These are phyloP conservation scores for Epicauta chinensis DNA, from an alignment of 1,140 invertebrate species.

Conservation along the genomic window DNA sequence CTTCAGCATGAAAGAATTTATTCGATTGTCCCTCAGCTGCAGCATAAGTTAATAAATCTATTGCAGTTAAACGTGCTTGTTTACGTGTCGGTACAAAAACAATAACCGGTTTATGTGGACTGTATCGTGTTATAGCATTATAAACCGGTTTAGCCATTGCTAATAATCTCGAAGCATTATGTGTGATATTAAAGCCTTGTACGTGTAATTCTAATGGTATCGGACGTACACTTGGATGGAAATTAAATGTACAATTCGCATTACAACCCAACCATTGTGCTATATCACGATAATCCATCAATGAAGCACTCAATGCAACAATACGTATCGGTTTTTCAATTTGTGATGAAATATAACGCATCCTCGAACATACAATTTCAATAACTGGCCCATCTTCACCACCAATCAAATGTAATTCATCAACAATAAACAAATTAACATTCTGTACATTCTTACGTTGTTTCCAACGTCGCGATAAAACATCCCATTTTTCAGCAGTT, in stretches of 20 bases:
- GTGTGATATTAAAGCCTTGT: conserved; percentile 95
- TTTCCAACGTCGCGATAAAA: conserved; percentile 96
- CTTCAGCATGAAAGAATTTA: conserved; percentile 83
- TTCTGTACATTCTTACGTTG: conserved; percentile 98
- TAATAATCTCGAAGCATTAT: conserved; percentile 90
- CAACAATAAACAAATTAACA: conserved; percentile 94
- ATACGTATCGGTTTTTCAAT: conserved; percentile 91
- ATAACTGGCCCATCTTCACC: conserved; percentile 88
- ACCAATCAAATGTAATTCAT: conserved; percentile 91
- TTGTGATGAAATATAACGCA: conserved; percentile 96
- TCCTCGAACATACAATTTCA: conserved; percentile 95
- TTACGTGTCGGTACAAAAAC: conserved; percentile 96
- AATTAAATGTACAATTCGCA: conserved; percentile 92
- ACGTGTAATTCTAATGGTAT: conserved; percentile 93
- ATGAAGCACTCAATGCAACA: conserved; percentile 88
- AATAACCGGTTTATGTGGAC: conserved; percentile 82
- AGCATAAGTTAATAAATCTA: conserved; percentile 90
- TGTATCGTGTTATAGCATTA: conserved; percentile 85
- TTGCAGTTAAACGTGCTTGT: conserved; percentile 88
- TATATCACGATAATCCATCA: conserved; percentile 93
- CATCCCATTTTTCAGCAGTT: conserved; percentile 98
- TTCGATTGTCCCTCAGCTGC: conserved; percentile 79
- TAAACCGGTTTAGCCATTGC: conserved; percentile 98
- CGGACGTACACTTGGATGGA: conserved; percentile 95
- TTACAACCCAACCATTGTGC: conserved; percentile 95